These are phyloP conservation scores for Pelodiscus sinensis DNA, from an alignment of 2,113 vertebrate species.

Conservation along the genomic window DNA sequence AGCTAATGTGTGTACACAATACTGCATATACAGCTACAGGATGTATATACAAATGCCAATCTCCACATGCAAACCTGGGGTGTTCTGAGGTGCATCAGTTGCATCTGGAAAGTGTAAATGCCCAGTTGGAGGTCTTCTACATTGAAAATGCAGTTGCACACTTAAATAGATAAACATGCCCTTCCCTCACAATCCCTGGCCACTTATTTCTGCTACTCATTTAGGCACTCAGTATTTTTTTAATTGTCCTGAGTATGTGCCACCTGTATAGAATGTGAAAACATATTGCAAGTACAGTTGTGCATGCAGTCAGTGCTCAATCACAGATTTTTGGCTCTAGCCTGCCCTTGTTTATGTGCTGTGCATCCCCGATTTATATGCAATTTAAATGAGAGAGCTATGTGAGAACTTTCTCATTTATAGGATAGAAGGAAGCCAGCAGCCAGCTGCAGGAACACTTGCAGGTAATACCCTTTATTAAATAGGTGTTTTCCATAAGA, in stretches of 20 bases:
- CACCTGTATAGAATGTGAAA: neutral
- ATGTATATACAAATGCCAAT: neutral
- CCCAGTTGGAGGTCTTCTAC: neutral
- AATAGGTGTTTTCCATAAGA: neutral
- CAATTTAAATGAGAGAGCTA: conserved; percentile 59
- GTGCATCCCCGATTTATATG: conserved; percentile 65
- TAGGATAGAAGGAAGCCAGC: conserved; percentile 29
- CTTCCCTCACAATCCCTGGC: conserved; percentile 6
- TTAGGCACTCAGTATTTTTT: rapidly evolving
- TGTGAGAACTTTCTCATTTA: conserved; percentile 57
- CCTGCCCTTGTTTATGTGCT: conserved; percentile 51
- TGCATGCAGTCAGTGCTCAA: neutral
- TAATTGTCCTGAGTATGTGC: neutral
- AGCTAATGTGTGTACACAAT: neutral
- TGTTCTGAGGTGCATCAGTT: neutral
- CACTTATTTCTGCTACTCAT: neutral
- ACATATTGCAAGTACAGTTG: rapidly evolving
- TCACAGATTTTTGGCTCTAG: neutral
- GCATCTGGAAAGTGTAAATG: neutral
- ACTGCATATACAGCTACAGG: neutral
- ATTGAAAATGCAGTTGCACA: conserved; percentile 51
- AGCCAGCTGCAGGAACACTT: conserved; percentile 40
- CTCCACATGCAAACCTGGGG: neutral
- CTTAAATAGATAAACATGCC: conserved; percentile 27
- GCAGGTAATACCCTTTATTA: conserved; percentile 9